Evolutionary conservation across 2,888 invertebrate genomes (phyloP).

Genomic region (Athripsodes cinereus): DNA sequence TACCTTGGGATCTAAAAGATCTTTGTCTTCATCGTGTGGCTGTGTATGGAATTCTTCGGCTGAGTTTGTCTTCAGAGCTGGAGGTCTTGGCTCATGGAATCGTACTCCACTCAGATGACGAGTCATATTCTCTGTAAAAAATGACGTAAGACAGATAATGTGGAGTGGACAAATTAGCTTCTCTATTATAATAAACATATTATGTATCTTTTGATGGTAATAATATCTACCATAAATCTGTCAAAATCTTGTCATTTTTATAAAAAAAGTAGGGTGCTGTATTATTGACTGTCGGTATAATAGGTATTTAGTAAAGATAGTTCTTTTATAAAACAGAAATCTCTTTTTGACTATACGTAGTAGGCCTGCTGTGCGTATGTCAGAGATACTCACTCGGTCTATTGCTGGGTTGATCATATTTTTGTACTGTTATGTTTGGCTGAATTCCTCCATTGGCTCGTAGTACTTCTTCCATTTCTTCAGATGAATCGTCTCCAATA

Average conservation of each 20-base stretch:
- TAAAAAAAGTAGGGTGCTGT: no score
- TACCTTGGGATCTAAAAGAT: constrained; percentile 21
- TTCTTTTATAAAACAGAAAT: no score
- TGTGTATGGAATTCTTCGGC: constrained; percentile 28
- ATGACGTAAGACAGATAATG: no score
- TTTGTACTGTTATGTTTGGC: constrained; percentile 36
- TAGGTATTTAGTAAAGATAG: no score
- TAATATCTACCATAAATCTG: no score
- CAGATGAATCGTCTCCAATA: constrained; percentile 74
- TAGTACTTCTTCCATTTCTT: constrained; percentile 62
- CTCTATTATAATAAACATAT: no score
- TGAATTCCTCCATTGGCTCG: constrained; percentile 43
- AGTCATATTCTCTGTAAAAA: constrained; percentile 23
- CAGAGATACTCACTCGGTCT: constrained; percentile 46
- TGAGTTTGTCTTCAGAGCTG: constrained; percentile 28
- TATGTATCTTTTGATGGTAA: no score
- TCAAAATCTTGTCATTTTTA: no score
- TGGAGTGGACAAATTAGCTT: no score
- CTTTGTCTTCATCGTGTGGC: constrained; percentile 23
- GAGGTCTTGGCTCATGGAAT: constrained; percentile 21
- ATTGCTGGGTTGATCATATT: constrained; percentile 50
- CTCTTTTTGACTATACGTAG: no score
- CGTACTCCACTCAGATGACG: constrained; percentile 19
- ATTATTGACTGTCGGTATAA: no score
- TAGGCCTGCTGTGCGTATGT: no score